Conservation (phyloP, 2,888 invertebrate genomes). For the Eudasyphora cyanicolor region DNA sequence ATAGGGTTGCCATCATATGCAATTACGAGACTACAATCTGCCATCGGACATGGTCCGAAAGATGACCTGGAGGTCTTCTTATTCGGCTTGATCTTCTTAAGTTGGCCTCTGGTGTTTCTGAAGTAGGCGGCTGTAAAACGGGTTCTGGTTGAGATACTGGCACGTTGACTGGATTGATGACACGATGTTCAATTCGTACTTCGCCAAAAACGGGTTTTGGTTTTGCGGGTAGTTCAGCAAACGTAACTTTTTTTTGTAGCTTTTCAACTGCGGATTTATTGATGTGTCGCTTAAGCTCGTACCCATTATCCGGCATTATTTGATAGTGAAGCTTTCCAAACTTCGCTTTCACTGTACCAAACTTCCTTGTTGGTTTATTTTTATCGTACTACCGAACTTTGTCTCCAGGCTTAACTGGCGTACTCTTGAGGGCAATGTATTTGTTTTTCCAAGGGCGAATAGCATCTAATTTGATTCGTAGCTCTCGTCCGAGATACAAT, state of each 20-base stretch:
- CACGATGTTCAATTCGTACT: neutral
- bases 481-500: conserved; percentile 35
- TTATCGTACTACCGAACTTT: conserved; percentile 1
- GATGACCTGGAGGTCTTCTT: no score
- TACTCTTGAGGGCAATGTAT: neutral
- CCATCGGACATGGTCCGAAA: no score
- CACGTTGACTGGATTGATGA: neutral
- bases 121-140: neutral
- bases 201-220: neutral
- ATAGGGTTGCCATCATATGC: no score
- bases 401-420: conserved; percentile 22
- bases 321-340: conserved; percentile 48
- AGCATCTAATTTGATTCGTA: conserved; percentile 42
- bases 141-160: neutral
- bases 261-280: conserved; percentile 14
- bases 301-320: conserved; percentile 49
- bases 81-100: neutral
- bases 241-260: neutral
- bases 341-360: conserved; percentile 45
- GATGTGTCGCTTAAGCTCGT: conserved; percentile 52
- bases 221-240: neutral
- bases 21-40: no score
- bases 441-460: conserved; percentile 19
- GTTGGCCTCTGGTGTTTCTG: neutral
- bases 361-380: conserved; percentile 50